Base-by-base conservation (phyloP, 2,797 vertebrate species). In the Danio choprae region DNA sequence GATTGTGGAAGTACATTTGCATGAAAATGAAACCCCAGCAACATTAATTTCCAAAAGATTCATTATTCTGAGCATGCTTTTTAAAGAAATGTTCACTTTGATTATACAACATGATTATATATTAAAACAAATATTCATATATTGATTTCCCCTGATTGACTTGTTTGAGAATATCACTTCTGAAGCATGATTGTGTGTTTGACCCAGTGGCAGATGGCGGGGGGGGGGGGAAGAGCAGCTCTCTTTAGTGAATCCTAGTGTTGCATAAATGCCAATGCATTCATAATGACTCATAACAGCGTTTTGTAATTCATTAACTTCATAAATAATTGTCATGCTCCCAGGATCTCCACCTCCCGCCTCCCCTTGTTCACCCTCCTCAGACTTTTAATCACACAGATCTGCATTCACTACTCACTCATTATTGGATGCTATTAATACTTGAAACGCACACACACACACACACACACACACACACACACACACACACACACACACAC, bases 81-180 rank as follows among this genome's bases (percentile, higher is more conserved):
- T 22, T 46, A 67, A 67, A 3, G 16, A 53, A 40, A 40, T 69
- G 29, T 53, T 69, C 29, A 13, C 38, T 55, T 71, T 71, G n/a
- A n/a, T n/a, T n/a, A n/a, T n/a, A n/a, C n/a, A 41, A 22, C 41
- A n/a, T n/a, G 7, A 10, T 10, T 12, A 6, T 18, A 18, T 40
- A 16, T 29, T 68, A 4, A 5, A 22, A 4, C 15, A 7, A 46
- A 29, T 3, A 29, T 48, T 16, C 9, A 51, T 51, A 7, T 4
- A 6, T 53, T 4, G 6, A 18, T 18, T 70, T 40, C 12, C 12
- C 16, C 48, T 60, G 29, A 60, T 1, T 29, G 29, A 29, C 29
- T 29, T 29, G 29, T 29, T 29, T 29, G 29, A 29, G 29, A 29
- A 1, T 1, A 29, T 29, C 29, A 29, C 29, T 29, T 29, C 29